phyloP scores from a whole-genome alignment of 2,888 invertebrate species.

The Drosophila falleni region DNA sequence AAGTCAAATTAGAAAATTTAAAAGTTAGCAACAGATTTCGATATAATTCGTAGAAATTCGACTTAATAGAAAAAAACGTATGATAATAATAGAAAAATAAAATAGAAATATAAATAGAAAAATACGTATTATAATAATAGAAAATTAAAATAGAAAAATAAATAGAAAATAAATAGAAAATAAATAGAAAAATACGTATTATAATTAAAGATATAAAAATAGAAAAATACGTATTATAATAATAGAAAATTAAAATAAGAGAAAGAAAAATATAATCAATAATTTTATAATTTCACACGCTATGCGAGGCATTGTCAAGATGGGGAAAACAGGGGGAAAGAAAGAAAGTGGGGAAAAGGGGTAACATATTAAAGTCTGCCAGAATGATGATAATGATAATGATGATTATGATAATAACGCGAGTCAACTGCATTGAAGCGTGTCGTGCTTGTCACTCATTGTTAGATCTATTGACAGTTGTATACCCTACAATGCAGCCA shows the following conservation, averaged over 20 bases:
- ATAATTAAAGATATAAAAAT: neutral
- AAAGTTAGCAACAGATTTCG: constrained; percentile 21
- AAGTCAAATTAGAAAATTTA: constrained; percentile 24
- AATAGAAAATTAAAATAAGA: neutral
- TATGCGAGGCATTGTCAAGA: neutral
- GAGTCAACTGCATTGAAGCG: constrained; percentile 21
- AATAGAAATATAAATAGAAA: neutral
- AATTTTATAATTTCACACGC: constrained; percentile 28
- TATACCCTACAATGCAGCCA: constrained; percentile 3
- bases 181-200: neutral
- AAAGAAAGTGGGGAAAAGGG: neutral
- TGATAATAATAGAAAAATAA: neutral
- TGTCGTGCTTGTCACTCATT: constrained; percentile 28
- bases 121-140: neutral
- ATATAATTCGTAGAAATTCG: constrained; percentile 18
- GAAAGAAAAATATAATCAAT: constrained; percentile 1
- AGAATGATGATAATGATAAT: constrained; percentile 1
- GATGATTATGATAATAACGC: neutral
- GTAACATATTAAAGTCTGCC: neutral
- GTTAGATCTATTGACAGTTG: constrained; percentile 1
- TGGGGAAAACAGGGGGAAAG: neutral
- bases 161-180: too few species aligned
- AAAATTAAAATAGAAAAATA: too few species aligned
- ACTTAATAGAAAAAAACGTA: neutral
- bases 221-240: constrained; percentile 1